Evolutionary conservation across 1,140 invertebrate genomes (phyloP).

Genomic region (Sweltsa coloradensis): DNA sequence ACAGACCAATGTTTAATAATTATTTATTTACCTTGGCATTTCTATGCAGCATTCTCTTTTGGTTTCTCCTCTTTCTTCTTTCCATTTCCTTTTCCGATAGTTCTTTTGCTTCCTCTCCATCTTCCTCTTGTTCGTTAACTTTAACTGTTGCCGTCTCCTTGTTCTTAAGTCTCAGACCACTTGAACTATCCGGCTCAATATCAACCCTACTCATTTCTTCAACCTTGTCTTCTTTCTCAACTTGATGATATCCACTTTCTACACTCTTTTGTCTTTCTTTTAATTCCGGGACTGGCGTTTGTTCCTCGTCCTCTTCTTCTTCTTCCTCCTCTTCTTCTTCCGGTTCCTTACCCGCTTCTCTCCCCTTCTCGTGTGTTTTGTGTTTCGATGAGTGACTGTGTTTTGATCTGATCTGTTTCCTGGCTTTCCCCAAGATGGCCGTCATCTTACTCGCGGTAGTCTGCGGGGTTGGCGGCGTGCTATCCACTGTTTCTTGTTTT

Average conservation of each 20-base stretch:
- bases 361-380: too few species aligned
- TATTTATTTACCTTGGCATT: background rate
- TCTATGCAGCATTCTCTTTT: background rate
- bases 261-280: background rate
- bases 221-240: background rate
- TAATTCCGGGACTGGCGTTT: too few species aligned
- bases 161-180: background rate
- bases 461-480: too few species aligned
- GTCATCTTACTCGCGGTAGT: too few species aligned
- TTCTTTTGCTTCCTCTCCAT: background rate
- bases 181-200: too few species aligned
- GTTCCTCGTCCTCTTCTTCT: background rate
- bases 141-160: background rate
- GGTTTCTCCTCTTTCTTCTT: background rate
- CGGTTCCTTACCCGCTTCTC: background rate
- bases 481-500: background rate
- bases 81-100: too few species aligned
- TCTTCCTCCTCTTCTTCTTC: constrained; percentile 1
- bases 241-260: too few species aligned
- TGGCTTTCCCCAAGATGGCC: too few species aligned
- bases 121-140: background rate
- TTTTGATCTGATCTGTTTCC: too few species aligned
- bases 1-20: too few species aligned
- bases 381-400: too few species aligned
- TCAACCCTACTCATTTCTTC: too few species aligned